A percentile compares a stretch with the other conserved stretches of the same genome.
Evolutionary conservation across 2,888 invertebrate genomes (phyloP).

Genomic region (Napeogenes sylphis): DNA sequence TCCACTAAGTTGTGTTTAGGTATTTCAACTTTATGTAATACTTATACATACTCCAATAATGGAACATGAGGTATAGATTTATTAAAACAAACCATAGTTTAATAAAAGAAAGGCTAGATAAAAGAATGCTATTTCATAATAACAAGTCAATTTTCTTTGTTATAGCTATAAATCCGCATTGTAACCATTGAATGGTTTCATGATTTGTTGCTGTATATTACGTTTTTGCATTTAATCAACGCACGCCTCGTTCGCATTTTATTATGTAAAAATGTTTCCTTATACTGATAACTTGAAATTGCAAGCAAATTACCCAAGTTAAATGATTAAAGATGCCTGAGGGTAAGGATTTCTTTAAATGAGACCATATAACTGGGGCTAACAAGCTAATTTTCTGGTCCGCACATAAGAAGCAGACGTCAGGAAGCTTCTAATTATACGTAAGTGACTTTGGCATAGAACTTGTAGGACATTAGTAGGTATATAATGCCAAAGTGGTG

Average conservation of each 20-base stretch:
- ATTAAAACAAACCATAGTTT: too few relatives aligned
- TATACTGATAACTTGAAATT: background rate
- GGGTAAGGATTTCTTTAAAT: slow-evolving; percentile 20
- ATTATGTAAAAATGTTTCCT: background rate
- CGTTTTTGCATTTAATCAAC: slow-evolving; percentile 19
- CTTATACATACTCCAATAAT: too few relatives aligned
- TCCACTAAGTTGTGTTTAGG: too few relatives aligned
- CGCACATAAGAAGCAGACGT: slow-evolving; percentile 6
- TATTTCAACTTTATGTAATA: too few relatives aligned
- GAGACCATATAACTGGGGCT: slow-evolving; percentile 20
- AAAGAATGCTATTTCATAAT: too few relatives aligned
- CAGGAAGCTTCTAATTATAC: slow-evolving; percentile 11
- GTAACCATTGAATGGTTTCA: background rate
- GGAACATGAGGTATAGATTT: too few relatives aligned
- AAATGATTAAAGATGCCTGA: background rate
- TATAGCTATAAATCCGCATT: background rate
- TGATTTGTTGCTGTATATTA: slow-evolving; percentile 6
- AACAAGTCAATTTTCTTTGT: too few relatives aligned
- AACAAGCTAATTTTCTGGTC: slow-evolving; percentile 24
- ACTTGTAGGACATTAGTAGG: background rate
- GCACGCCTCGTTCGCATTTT: slow-evolving; percentile 12
- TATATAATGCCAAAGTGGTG: background rate
- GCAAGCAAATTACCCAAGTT: background rate
- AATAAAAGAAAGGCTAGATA: too few relatives aligned
- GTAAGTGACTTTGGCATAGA: background rate